These are phyloP conservation scores for Zaprionus obscuricornis DNA, from an alignment of 2,888 invertebrate genomes.

Conservation along the genomic window DNA sequence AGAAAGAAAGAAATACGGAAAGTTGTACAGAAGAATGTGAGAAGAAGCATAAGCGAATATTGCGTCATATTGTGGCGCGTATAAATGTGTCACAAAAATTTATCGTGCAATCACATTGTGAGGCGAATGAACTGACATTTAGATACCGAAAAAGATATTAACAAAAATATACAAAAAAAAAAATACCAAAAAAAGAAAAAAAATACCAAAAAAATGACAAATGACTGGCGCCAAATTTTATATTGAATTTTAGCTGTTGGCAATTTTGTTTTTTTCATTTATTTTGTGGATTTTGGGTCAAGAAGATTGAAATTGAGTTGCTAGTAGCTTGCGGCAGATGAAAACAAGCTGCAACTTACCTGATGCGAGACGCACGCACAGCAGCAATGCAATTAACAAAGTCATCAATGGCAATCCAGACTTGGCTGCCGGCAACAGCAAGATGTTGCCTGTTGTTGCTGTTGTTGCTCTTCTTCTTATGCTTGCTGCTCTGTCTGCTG, in stretches of 20 bases:
- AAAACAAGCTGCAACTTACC: conserved; percentile 67
- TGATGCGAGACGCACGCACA: conserved; percentile 75
- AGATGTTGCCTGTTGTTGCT: conserved; percentile 24
- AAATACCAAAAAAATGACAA: conserved; percentile 2
- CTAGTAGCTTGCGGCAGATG: neutral
- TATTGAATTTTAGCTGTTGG: neutral
- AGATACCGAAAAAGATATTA: neutral
- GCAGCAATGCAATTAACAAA: conserved; percentile 80
- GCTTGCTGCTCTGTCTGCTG: conserved; percentile 23
- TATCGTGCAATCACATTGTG: conserved; percentile 31
- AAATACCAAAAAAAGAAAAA: conserved; percentile 9
- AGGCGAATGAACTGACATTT: conserved; percentile 40
- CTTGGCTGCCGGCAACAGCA: conserved; percentile 47
- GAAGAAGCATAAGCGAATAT: no score
- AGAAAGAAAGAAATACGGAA: neutral
- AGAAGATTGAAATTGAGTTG: conserved; percentile 21
- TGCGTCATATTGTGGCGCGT: conserved; percentile 63
- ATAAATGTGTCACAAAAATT: conserved; percentile 64
- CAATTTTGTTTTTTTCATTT: neutral
- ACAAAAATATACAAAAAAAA: neutral
- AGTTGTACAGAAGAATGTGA: conserved; percentile 28
- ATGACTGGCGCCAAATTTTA: conserved; percentile 43
- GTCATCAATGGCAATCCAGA: conserved; percentile 74
- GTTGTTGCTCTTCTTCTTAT: conserved; percentile 26
- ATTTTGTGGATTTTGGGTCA: conserved; percentile 36